phyloP scores from a whole-genome alignment of 2,113 vertebrate species.

The Orycteropus afer region DNA sequence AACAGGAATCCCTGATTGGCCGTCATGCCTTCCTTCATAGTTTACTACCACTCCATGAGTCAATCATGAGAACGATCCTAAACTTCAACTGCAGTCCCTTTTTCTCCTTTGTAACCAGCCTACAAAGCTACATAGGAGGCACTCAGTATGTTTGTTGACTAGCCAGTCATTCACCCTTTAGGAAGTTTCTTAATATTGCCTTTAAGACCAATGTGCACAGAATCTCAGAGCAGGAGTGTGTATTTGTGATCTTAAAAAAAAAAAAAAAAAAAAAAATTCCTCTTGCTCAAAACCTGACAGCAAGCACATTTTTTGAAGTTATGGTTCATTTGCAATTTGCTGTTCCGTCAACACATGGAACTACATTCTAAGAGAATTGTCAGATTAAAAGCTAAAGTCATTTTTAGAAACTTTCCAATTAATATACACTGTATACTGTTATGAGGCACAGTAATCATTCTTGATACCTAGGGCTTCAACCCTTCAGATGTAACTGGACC shows the following conservation, averaged over 20 bases:
- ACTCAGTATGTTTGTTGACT: background rate
- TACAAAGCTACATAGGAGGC: background rate
- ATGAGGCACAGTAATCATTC: background rate
- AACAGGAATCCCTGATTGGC: background rate
- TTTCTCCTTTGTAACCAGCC: background rate
- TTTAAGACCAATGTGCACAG: background rate
- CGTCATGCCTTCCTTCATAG: background rate
- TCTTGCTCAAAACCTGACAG: background rate
- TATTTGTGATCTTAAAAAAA: slow-evolving; percentile 27
- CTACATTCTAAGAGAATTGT: slow-evolving; percentile 35
- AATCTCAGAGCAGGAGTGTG: background rate
- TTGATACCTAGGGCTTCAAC: background rate
- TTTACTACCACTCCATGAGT: background rate
- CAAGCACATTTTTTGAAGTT: slow-evolving; percentile 20
- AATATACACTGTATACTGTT: background rate
- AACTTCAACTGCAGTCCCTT: background rate
- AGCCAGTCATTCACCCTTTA: background rate
- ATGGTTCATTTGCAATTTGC: slow-evolving; percentile 44
- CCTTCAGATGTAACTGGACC: background rate
- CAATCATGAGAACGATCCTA: background rate
- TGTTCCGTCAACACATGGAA: background rate
- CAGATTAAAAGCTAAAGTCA: slow-evolving; percentile 8
- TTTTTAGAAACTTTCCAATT: slow-evolving; percentile 6
- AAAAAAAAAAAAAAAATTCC: background rate
- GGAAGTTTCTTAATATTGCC: background rate